Evolutionary conservation across 2,888 invertebrate genomes (phyloP).

Genomic region (Sepioteuthis lessoniana): DNA sequence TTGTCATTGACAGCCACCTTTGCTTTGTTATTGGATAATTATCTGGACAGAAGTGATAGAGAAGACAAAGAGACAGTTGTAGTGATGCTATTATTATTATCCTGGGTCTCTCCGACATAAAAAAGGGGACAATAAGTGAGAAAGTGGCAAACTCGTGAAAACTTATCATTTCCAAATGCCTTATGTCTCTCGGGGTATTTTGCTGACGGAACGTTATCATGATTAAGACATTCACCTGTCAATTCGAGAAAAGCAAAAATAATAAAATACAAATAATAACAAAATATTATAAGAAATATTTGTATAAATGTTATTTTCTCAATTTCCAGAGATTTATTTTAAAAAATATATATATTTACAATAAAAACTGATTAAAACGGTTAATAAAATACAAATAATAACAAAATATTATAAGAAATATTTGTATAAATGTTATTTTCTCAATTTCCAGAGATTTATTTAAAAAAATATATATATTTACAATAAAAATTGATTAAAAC

Average conservation of each 20-base stretch:
- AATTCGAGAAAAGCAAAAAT: neutral
- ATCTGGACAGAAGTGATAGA: neutral
- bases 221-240: neutral
- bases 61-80: neutral
- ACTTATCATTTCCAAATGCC: neutral
- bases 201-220: neutral
- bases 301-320: too few species aligned
- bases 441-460: too few species aligned
- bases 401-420: too few species aligned
- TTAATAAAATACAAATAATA: neutral
- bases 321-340: too few species aligned
- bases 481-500: too few species aligned
- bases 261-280: neutral
- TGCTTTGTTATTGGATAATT: neutral
- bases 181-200: neutral
- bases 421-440: too few species aligned
- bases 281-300: too few species aligned
- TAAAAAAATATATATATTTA: too few species aligned
- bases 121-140: neutral
- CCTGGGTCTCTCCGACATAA: neutral
- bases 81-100: neutral
- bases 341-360: too few species aligned
- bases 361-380: too few species aligned
- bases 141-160: neutral
- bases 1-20: neutral